Base-by-base conservation (phyloP, 2,113 vertebrate species). In the Ochotona princeps region DNA sequence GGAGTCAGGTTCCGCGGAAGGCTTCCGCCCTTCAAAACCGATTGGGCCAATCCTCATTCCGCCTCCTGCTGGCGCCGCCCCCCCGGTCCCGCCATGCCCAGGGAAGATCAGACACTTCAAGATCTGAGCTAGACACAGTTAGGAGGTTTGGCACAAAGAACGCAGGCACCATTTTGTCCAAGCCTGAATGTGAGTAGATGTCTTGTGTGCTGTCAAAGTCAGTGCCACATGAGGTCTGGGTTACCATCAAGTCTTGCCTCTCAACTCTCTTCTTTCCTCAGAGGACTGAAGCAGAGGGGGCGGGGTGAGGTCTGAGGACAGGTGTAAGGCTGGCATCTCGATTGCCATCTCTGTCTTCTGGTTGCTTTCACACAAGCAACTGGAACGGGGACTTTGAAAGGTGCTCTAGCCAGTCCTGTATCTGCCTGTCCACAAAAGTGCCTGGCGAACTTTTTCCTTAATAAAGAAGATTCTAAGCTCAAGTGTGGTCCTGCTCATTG, bases 81-180 rank as follows among this genome's bases (percentile, higher is more conserved):
- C 79, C 4, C 0, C 0, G 25, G 38, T 28, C 84, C 96, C 57
- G 76, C 87, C 47, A 0, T 98, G 98, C 92, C 98, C 98, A 0
- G 98, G 98, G 12, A 98, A 30, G 92, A 25, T 98, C 88, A 97
- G 88, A 75, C 1, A 98, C 95, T 98, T 98, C 70, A 94, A 97
- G 51, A 66, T 98, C 60, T 98, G 98, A 94, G 32, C 51, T 85
- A 47, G 32, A 63, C 17, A 25, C 30, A 23, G 11, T 28, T 44
- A 90, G 32, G 84, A 81, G 49, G 26, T 72, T 80, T 81, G 93
- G 67, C 30, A 76, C 32, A 78, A 51, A 89, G 73, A 76, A 83
- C 23, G 30, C 7, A 21, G 69, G 70, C 2, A 2, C 83, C 63
- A n/a, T 70, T 93, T 66, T 88, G 69, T 90, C 90, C 66, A 73